Conservation (phyloP, 2,113 vertebrate species). For the Tachuris rubrigastra region DNA sequence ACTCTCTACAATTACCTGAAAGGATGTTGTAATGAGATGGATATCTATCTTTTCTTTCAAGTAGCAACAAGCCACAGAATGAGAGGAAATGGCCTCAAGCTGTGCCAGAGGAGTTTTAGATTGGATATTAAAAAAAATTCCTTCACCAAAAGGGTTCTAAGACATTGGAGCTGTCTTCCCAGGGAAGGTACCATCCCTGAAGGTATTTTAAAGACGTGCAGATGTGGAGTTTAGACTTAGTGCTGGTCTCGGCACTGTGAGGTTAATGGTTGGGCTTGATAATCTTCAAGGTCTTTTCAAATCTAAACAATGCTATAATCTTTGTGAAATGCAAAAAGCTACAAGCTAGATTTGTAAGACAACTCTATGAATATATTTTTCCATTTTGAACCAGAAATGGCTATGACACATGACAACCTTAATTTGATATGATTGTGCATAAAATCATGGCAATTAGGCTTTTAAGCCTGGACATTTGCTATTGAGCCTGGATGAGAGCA, state of each 20-base stretch:
- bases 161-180: background rate
- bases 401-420: background rate
- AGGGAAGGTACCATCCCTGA: background rate
- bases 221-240: background rate
- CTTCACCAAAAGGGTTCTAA: accelerated
- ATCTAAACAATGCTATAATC: background rate
- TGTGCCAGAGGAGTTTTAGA: background rate
- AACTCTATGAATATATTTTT: background rate
- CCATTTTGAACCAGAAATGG: background rate
- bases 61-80: background rate
- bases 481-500: background rate
- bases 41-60: background rate
- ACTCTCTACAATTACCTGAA: background rate
- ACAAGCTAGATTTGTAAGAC: background rate
- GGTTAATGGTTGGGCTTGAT: background rate
- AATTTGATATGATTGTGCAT: background rate
- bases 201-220: background rate
- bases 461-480: background rate
- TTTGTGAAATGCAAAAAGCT: background rate
- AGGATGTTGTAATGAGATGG: background rate
- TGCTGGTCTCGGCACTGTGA: background rate
- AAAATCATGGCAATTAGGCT: background rate
- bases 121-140: background rate
- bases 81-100: background rate
- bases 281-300: background rate